Percentiles rank a stretch among this genome's conserved stretches.
Conservation (phyloP, 1,140 invertebrate species). For the Rhagoletis zephyria region DNA sequence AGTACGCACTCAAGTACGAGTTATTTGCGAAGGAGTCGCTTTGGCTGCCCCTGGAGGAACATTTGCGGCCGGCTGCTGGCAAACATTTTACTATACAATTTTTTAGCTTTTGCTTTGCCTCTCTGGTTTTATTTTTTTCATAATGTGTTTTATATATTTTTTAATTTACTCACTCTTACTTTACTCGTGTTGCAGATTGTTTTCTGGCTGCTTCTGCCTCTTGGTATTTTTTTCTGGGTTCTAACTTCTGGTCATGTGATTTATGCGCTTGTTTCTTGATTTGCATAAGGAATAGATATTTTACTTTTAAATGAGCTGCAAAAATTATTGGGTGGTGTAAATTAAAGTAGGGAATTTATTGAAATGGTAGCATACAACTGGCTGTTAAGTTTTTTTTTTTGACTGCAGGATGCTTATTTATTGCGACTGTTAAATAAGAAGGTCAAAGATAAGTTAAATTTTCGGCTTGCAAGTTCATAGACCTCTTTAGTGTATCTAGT, state of each 20-base stretch:
- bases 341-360: constrained; percentile 4
- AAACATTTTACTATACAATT: neutral
- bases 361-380: neutral
- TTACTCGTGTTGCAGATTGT: neutral
- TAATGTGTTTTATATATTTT: neutral
- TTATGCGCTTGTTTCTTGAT: neutral
- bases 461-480: too few relatives aligned
- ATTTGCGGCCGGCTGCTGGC: constrained; percentile 4
- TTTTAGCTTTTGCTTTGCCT: neutral
- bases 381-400: too few relatives aligned
- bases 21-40: neutral
- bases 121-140: constrained; percentile 12
- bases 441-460: too few relatives aligned
- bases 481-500: too few relatives aligned
- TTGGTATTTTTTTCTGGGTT: neutral
- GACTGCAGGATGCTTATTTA: too few relatives aligned
- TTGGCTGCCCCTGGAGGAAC: neutral
- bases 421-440: too few relatives aligned
- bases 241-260: neutral
- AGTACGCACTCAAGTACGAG: neutral
- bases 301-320: constrained; percentile 47
- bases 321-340: constrained; percentile 16
- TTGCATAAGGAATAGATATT: constrained; percentile 16
- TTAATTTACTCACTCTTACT: neutral
- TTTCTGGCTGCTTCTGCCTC: neutral